These are phyloP conservation scores for Cyphomyrus discorhynchus DNA, from an alignment of 2,113 vertebrate species.

Conservation along the genomic window DNA sequence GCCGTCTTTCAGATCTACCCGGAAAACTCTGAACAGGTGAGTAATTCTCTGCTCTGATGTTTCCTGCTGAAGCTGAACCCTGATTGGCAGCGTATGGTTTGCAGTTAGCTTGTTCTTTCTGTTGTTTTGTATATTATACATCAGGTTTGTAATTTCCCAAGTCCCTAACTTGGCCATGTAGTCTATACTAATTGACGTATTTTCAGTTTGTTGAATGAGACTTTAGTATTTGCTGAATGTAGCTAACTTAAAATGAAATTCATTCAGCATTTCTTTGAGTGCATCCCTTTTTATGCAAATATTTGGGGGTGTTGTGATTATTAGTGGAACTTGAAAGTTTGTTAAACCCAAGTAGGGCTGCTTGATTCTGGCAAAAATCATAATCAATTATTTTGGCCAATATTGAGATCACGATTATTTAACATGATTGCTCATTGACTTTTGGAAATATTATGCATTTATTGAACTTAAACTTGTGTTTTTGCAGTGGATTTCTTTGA, in stretches of 20 bases:
- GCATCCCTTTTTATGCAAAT: neutral
- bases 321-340: neutral
- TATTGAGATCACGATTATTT: neutral
- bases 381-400: neutral
- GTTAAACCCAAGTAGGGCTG: neutral
- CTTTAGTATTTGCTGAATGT: neutral
- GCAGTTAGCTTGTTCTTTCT: neutral
- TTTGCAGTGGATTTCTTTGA: neutral
- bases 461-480: neutral
- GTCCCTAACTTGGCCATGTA: neutral
- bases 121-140: neutral
- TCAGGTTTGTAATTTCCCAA: neutral
- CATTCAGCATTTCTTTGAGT: neutral
- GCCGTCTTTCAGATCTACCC: constrained; percentile 93
- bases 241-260: neutral
- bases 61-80: neutral
- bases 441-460: neutral
- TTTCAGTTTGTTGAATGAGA: neutral
- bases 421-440: neutral
- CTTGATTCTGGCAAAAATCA: neutral
- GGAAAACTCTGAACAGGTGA: constrained; percentile 88
- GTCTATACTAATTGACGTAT: neutral
- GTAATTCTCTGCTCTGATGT: neutral
- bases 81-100: neutral
- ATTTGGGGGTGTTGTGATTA: neutral